These are phyloP conservation scores for Pemphigus obesinymphae DNA, from an alignment of 1,140 invertebrate genomes.

Conservation along the genomic window DNA sequence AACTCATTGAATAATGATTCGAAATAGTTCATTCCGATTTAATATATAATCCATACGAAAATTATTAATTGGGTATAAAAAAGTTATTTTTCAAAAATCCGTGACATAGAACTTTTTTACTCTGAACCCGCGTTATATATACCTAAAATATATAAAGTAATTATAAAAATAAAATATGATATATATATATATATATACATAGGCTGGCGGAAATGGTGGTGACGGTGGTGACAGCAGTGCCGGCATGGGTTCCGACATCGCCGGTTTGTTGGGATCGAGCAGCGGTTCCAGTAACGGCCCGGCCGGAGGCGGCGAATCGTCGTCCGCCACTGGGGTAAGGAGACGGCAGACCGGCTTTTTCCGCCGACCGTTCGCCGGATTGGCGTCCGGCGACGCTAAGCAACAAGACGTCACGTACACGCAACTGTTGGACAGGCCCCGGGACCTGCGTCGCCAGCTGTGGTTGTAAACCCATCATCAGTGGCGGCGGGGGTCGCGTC, in stretches of 20 bases:
- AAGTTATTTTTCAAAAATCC: too few species aligned
- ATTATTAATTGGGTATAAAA: too few species aligned
- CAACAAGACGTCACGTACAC: neutral
- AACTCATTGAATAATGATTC: too few species aligned
- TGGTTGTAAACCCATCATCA: neutral
- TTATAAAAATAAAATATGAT: too few species aligned
- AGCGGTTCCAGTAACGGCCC: neutral
- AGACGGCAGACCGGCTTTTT: conserved; percentile 7
- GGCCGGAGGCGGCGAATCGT: neutral
- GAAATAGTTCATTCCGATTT: too few species aligned
- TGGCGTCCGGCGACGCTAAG: neutral
- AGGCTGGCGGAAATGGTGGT: neutral
- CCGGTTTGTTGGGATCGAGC: conserved; percentile 3
- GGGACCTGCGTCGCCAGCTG: neutral
- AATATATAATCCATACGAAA: too few species aligned
- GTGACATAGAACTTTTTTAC: too few species aligned
- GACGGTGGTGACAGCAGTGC: neutral
- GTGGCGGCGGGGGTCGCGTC: neutral
- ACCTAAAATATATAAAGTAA: too few species aligned
- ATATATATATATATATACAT: too few species aligned
- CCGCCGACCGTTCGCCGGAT: neutral
- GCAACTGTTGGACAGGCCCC: neutral
- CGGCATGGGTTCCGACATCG: neutral
- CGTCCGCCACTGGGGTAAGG: neutral
- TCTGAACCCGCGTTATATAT: too few species aligned